Evolutionary conservation across 2,888 invertebrate species (phyloP).

Genomic region (Ophion obscuratus): DNA sequence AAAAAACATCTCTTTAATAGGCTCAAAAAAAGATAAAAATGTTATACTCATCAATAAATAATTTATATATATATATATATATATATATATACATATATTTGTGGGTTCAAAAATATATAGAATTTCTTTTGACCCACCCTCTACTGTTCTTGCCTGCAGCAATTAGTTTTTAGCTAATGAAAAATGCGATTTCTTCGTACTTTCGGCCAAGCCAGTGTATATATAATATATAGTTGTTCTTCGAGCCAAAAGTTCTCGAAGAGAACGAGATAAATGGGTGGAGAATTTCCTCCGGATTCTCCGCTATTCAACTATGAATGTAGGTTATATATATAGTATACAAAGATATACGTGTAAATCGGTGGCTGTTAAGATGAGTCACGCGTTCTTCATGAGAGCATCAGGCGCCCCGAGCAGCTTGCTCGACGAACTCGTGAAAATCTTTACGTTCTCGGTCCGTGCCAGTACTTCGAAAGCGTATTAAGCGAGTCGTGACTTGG

Average conservation of each 20-base stretch:
- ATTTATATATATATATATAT: no score
- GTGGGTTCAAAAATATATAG: no score
- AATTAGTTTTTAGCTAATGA: not conserved
- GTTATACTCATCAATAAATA: no score
- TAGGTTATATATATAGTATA: not conserved
- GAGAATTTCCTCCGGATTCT: slow-evolving; percentile 44
- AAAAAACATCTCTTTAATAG: no score
- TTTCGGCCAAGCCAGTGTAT: not conserved
- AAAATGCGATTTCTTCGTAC: not conserved
- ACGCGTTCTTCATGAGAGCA: slow-evolving; percentile 39
- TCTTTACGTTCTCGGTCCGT: slow-evolving; percentile 26
- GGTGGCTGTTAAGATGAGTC: slow-evolving; percentile 39
- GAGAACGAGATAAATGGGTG: slow-evolving; percentile 13
- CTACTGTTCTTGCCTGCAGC: not conserved
- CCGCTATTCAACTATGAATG: slow-evolving; percentile 42
- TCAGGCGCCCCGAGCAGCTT: slow-evolving; percentile 19
- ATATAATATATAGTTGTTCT: not conserved
- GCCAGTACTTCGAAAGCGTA: slow-evolving; percentile 23
- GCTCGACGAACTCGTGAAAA: slow-evolving; percentile 36
- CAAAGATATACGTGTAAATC: not conserved
- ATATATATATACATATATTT: no score
- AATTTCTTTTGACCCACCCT: not conserved
- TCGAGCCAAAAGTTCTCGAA: slow-evolving; percentile 31
- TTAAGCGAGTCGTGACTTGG: slow-evolving; percentile 12
- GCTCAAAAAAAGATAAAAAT: no score